Conservation (phyloP, 1,140 invertebrate genomes). For the Acromyrmex echinatior region DNA sequence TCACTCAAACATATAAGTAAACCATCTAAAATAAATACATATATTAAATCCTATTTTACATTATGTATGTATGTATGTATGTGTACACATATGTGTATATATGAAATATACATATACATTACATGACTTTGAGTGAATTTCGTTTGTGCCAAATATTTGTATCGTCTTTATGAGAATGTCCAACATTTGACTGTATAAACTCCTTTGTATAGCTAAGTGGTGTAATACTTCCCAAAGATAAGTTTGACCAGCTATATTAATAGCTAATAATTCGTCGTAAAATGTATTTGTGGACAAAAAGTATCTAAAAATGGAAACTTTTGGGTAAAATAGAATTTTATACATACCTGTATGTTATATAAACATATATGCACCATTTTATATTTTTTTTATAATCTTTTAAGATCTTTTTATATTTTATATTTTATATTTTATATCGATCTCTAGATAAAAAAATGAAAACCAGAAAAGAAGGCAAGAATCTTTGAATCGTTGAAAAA, state of each 20-base stretch:
- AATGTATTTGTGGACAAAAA: slow-evolving; percentile 90
- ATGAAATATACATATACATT: slow-evolving; percentile 38
- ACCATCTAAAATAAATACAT: slow-evolving; percentile 79
- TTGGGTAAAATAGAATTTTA: not conserved
- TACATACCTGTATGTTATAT: too few species aligned
- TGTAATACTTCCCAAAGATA: slow-evolving; percentile 89
- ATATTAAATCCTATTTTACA: not conserved
- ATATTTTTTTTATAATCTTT: too few species aligned
- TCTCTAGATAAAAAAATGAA: not conserved
- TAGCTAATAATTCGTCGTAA: slow-evolving; percentile 90
- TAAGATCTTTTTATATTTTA: not conserved
- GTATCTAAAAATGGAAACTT: slow-evolving; percentile 83
- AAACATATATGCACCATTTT: not conserved
- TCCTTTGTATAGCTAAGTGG: slow-evolving; percentile 88
- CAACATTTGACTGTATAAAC: slow-evolving; percentile 88
- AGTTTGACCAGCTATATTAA: slow-evolving; percentile 89
- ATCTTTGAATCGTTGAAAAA: not conserved
- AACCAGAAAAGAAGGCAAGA: not conserved
- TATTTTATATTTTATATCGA: too few species aligned
- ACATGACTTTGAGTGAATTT: slow-evolving; percentile 74
- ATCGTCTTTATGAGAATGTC: slow-evolving; percentile 85
- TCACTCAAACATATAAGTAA: slow-evolving; percentile 86
- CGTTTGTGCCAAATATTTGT: slow-evolving; percentile 76
- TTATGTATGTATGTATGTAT: not conserved
- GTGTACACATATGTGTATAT: not conserved